These are phyloP conservation scores for human DNA, from an alignment of 2,113 vertebrate species.

Conservation along the genomic window DNA sequence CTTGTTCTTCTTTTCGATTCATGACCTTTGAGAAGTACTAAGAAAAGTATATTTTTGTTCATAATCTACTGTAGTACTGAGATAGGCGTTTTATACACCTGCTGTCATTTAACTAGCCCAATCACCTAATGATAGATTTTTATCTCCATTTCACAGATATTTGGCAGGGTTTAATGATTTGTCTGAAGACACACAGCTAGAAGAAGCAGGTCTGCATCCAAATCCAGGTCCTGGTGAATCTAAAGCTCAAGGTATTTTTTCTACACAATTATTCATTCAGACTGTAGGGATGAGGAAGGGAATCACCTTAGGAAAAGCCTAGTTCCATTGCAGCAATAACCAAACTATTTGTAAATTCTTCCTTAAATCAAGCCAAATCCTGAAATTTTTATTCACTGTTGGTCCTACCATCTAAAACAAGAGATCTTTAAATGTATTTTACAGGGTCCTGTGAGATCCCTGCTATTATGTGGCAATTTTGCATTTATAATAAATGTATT, in stretches of 20 bases:
- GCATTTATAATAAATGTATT: background rate
- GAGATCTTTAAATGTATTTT: background rate
- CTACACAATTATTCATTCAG: background rate
- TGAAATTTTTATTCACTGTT: background rate
- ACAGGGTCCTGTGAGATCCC: background rate
- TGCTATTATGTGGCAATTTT: background rate
- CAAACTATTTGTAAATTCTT: background rate
- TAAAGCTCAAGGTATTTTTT: background rate
- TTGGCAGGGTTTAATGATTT: background rate
- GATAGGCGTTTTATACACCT: background rate
- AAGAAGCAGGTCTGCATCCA: background rate
- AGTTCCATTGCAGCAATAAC: background rate
- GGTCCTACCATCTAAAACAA: background rate
- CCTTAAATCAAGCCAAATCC: background rate
- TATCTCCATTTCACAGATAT: background rate
- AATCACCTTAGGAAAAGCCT: background rate
- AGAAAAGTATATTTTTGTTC: conserved; percentile 1
- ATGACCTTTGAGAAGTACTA: conserved; percentile 4
- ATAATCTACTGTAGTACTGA: background rate
- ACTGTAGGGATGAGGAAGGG: background rate
- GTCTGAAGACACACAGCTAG: background rate
- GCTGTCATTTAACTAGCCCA: background rate
- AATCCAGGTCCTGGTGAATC: background rate
- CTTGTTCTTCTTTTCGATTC: background rate
- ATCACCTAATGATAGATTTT: background rate